Base-by-base conservation (phyloP, 2,797 vertebrate genomes). In the Peromyscus eremicus region DNA sequence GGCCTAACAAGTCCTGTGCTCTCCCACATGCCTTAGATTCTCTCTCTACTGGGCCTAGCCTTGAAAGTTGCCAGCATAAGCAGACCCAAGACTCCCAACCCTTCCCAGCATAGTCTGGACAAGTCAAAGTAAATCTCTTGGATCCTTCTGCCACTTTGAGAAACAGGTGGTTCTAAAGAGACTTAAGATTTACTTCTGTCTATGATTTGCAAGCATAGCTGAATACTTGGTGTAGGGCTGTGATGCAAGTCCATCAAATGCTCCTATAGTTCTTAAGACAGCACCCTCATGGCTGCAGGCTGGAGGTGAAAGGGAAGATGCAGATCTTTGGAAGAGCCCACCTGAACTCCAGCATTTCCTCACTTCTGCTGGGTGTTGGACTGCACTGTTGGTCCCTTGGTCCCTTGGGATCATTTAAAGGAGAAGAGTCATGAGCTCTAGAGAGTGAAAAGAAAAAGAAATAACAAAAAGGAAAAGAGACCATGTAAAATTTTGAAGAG, bases 151-250 rank as follows among this genome's bases (percentile, higher is more conserved):
- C 96, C 98, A 85, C 14, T 97, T 91, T 82, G 81, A 96, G 95
- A 97, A 98, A 98, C 52, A 96, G 97, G 91, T 89, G 73, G 79
- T 97, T 98, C 86, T 92, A 97, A 98, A 96, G 75, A 85, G 55
- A 91, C 57, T 97, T 94, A 95, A 95, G 97, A 97, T 98, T 98
- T 97, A 93, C 94, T 98, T 97, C 97, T 98, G 98, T 98, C 97
- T 97, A 7, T 60, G 60, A 97, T 98, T 98, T 98, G 97, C 98
- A 98, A 98, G 97, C 92, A 97, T 62, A 88, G 89, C 97, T 97
- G 96, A 96, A 95, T 92, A 77, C 95, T 94, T 98, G 96, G 96
- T 95, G 97, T 97, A 91, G 66, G 96, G 68, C 32, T 88, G 23
- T 19, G 37, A 94, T 52, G 96, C 94, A 98, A 95, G 87, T 92